A percentile compares a stretch with the other conserved stretches of the same genome.
Evolutionary conservation across 1,140 invertebrate species (phyloP).

Genomic region (Drosophila miranda): DNA sequence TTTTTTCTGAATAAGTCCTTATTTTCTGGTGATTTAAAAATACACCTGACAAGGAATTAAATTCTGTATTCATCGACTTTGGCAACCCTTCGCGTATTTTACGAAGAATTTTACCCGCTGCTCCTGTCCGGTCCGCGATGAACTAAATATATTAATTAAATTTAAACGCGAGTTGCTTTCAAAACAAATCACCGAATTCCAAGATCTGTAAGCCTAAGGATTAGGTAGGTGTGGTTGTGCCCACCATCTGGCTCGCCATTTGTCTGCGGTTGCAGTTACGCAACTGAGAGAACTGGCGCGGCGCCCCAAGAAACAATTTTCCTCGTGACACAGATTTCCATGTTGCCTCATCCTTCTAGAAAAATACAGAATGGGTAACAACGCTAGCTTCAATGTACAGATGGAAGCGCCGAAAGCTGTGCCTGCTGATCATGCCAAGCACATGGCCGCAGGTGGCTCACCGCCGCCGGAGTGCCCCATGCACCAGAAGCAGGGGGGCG

Average conservation of each 20-base stretch:
- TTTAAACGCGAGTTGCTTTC: slow-evolving; percentile 20
- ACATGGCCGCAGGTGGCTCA: slow-evolving; percentile 30
- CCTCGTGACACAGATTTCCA: slow-evolving; percentile 51
- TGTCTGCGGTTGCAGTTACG: slow-evolving; percentile 44
- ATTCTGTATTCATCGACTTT: not conserved
- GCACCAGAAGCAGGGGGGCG: slow-evolving; percentile 84
- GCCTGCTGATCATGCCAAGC: slow-evolving; percentile 60
- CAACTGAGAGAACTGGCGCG: slow-evolving; percentile 40
- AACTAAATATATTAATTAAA: slow-evolving; percentile 53
- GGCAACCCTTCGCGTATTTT: slow-evolving; percentile 9
- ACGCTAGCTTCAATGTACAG: slow-evolving; percentile 48
- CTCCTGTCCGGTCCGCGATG: not conserved
- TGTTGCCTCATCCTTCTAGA: slow-evolving; percentile 3
- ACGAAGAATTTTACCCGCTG: not conserved
- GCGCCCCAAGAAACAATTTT: slow-evolving; percentile 9
- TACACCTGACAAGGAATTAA: not conserved
- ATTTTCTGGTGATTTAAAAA: not conserved
- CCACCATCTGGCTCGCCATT: not conserved
- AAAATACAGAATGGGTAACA: slow-evolving; percentile 60
- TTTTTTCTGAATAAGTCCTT: no score
- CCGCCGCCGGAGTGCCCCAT: slow-evolving; percentile 89
- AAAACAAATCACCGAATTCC: slow-evolving; percentile 11
- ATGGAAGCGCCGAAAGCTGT: slow-evolving; percentile 62
- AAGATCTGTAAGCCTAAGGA: not conserved
- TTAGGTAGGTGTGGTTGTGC: slow-evolving; percentile 31